Base-by-base conservation (phyloP, 2,888 invertebrate genomes). In the Daptonema setosum region DNA sequence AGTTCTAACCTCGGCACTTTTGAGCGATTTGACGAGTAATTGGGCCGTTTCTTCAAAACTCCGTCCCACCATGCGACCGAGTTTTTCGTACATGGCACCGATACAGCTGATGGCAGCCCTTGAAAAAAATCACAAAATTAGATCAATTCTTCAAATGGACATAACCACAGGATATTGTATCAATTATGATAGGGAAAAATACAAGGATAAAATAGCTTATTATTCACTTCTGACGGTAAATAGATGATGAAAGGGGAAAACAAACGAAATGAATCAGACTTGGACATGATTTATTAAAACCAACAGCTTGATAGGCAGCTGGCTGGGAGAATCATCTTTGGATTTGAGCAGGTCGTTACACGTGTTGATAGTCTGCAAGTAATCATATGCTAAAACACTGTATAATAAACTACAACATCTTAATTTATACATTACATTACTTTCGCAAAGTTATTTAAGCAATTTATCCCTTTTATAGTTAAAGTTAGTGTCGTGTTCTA, bases 1-100 rank as follows among this genome's bases (percentile, higher is more conserved):
- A 26, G 5, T 17, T 11, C 24, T 20, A 52, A 71, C 71, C 63
- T 91, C 91, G 0, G 87, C 87, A 73, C 83, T 91, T 67, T 86
- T 81, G 58, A 97, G 75, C 1, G 87, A 87, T 66, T 86, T 83
- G 57, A 88, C 80, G 28, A 97, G 77, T 55, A 91, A 83, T 64
- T 85, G 82, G 30, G 95, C 86, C 0, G 95, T 95, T 69, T 99
- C 97, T 72, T 99, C 95, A 69, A 91, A 97, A 0, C 91, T 88
- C 61, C 95, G 78, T 0, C 95, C 97, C 83, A 93, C 95, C 90
- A 97, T 91, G 61, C 97, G 78, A 1, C 97, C 95, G 25, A 97
- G 78, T 73, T 86, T 88, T 73, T 93, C 90, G 73, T 95, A 97
- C 87, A 97, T 90, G 60, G 85, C 85, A 41, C 93, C 95, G 45